Evolutionary conservation across 92 coral and sea anemone genomes (phyloP).

Genomic region (Epizoanthus illoricatus): DNA sequence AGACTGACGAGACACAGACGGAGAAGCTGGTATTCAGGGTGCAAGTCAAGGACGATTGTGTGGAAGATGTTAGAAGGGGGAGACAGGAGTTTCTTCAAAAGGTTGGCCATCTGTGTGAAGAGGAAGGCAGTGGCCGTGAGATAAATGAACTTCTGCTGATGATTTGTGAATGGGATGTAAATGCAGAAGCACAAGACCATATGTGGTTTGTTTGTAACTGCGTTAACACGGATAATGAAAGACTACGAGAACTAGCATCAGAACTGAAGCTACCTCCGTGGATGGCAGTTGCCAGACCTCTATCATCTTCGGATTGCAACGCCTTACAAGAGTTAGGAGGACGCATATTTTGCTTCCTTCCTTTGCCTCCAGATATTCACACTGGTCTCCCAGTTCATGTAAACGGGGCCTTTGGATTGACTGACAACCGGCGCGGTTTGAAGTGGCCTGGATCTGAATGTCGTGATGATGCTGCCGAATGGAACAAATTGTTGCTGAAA

Average conservation of each 20-base stretch:
- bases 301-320: background rate
- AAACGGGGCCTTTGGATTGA: conserved; percentile 45
- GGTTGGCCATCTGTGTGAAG: conserved; percentile 23
- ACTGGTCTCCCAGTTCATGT: conserved; percentile 51
- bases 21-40: conserved; percentile 43
- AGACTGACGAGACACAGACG: background rate
- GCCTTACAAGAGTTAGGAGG: conserved; percentile 21
- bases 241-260: conserved; percentile 26
- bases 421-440: conserved; percentile 46
- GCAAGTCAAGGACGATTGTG: conserved; percentile 36
- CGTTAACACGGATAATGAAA: conserved; percentile 22
- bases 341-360: conserved; percentile 41
- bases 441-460: conserved; percentile 48
- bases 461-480: conserved; percentile 46
- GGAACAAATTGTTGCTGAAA: conserved; percentile 48
- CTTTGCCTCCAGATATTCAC: conserved; percentile 42
- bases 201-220: conserved; percentile 37
- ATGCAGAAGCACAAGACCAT: background rate
- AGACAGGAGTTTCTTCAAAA: conserved; percentile 32
- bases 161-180: background rate
- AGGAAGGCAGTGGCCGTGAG: background rate
- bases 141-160: background rate
- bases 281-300: conserved; percentile 46
- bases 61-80: conserved; percentile 21
- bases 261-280: conserved; percentile 37